Evolutionary conservation across 2,797 vertebrate genomes (phyloP), one percentile per base, ranked within the genome.

Genomic region (Melanotaenia parkinsoni): DNA sequence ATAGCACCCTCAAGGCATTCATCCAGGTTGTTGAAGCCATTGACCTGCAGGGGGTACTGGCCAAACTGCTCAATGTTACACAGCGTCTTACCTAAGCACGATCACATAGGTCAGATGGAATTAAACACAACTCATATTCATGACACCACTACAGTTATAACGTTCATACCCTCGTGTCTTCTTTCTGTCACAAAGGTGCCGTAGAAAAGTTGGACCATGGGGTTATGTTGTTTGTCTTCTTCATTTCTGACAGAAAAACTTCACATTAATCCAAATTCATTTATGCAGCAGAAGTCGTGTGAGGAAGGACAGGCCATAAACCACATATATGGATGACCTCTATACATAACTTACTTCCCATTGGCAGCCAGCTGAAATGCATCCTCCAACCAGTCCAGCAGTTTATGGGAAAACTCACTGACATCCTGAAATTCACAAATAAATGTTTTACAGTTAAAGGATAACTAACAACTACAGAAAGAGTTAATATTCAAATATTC

Each of bases 11-110:
- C 98, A 71, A 99, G 92, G 81, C 98, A 99, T 72, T 99, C 97
- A 0, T 95, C 95, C 89, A 99, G 88, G 92, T 98, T 96, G 75
- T 79, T 96, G 89, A 98, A 99, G 65, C 97, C 97, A 0, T 99
- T 99, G 54, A 99, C 98, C 91, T 98, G 98, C 58, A 99, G 95
- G n/a, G 98, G 98, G 76, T 99, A 99, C 94, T 99, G 98, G 38
- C 98, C 98, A 63, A 99, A 99, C 85, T 97, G 96, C 92, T 99
- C 98, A 0, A 96, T 96, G 84, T 96, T 98, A 80, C 95, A 98
- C 75, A 97, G 90, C 1, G 92, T 92, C 74, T 97, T 97, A 77
- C 96, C 98, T 97, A 43, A 57, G 69, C 28, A 76, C 32, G 87
- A 61, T 33, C 20, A 71, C n/a, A 78, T 1, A 38, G 10, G 40